phyloP scores from a whole-genome alignment of 2,888 invertebrate species.

The Tinea semifulvella region DNA sequence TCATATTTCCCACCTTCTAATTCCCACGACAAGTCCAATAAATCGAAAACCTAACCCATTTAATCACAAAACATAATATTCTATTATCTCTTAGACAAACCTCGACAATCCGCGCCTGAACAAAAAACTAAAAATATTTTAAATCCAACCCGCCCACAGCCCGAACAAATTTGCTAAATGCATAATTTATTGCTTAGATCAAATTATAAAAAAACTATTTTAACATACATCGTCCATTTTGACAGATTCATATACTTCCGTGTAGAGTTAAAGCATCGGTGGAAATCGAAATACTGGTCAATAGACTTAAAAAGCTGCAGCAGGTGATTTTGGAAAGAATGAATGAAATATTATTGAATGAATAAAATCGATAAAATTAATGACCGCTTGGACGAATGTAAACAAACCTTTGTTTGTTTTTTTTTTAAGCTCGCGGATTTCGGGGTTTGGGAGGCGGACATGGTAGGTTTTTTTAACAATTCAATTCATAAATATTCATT shows the following conservation, averaged over 20 bases:
- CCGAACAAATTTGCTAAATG: slow-evolving; percentile 53
- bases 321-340: slow-evolving; percentile 20
- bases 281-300: slow-evolving; percentile 22
- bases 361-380: slow-evolving; percentile 6
- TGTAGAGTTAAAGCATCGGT: slow-evolving; percentile 20
- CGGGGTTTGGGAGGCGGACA: neutral
- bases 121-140: slow-evolving; percentile 48
- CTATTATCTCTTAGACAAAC: neutral
- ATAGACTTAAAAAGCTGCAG: slow-evolving; percentile 22
- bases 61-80: neutral
- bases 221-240: slow-evolving; percentile 19
- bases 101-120: neutral
- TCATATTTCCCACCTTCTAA: too few relatives aligned
- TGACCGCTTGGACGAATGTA: slow-evolving; percentile 12
- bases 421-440: slow-evolving; percentile 17
- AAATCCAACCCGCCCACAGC: slow-evolving; percentile 53
- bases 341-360: slow-evolving; percentile 25
- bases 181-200: slow-evolving; percentile 44
- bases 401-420: slow-evolving; percentile 15
- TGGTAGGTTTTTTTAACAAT: neutral
- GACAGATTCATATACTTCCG: neutral
- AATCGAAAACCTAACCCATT: neutral
- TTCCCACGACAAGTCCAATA: neutral
- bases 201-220: slow-evolving; percentile 16
- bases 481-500: too few relatives aligned